Percentiles rank a stretch among this genome's conserved stretches.
phyloP scores from a whole-genome alignment of 2,888 invertebrate genomes.

The Erannis defoliaria region DNA sequence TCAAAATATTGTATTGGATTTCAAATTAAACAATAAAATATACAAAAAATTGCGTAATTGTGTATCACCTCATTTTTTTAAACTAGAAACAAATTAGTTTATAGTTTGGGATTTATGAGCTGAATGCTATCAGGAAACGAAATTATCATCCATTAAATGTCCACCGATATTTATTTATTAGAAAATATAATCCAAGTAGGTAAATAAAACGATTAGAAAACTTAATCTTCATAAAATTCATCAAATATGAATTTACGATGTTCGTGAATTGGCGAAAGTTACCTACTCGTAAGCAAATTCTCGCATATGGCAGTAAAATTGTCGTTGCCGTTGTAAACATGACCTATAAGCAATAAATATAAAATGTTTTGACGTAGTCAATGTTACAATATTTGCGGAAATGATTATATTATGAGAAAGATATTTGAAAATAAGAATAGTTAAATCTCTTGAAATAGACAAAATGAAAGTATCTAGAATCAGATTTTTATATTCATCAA shows the following conservation, averaged over 20 bases:
- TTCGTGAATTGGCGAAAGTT: conserved; percentile 23
- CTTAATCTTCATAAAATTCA: conserved; percentile 9
- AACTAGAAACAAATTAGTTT: too few species aligned
- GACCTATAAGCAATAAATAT: background rate
- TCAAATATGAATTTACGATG: conserved; percentile 7
- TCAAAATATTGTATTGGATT: background rate
- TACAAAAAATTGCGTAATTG: too few species aligned
- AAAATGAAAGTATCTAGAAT: background rate
- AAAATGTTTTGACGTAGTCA: background rate
- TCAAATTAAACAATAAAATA: too few species aligned
- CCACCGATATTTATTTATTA: too few species aligned
- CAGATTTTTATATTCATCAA: background rate
- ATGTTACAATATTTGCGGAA: conserved; percentile 5
- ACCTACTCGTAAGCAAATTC: conserved; percentile 10
- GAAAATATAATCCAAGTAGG: conserved; percentile 4
- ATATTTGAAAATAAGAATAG: background rate
- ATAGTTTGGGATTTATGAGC: too few species aligned
- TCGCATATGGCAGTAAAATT: conserved; percentile 24
- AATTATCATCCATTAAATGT: too few species aligned
- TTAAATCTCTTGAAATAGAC: background rate
- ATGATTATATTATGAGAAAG: background rate
- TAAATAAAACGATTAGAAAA: conserved; percentile 27
- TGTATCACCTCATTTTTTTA: too few species aligned
- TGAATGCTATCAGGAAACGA: background rate
- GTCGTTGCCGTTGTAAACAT: conserved; percentile 10